Conservation (phyloP, 2,113 vertebrate species). For the Apeltes quadracus region DNA sequence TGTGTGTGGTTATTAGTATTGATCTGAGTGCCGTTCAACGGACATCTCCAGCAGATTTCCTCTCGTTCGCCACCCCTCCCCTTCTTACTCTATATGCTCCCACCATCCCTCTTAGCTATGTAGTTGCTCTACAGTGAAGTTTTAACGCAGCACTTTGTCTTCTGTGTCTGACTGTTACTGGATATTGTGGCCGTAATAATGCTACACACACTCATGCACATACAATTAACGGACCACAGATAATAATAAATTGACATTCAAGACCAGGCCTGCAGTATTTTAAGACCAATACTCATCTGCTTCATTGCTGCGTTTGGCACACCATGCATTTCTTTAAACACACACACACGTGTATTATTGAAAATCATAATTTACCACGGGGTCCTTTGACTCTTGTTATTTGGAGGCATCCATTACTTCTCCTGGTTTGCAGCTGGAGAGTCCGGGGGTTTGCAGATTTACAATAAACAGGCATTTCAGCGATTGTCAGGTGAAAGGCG, state of each 20-base stretch:
- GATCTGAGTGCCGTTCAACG: constrained; percentile 67
- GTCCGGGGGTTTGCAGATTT: constrained; percentile 17
- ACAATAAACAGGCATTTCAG: constrained; percentile 5
- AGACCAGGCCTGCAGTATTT: constrained; percentile 44
- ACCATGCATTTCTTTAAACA: not conserved
- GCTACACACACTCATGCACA: constrained; percentile 25
- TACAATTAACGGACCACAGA: constrained; percentile 46
- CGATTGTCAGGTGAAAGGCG: constrained; percentile 9
- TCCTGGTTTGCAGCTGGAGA: constrained; percentile 19
- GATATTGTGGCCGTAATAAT: constrained; percentile 50
- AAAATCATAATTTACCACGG: constrained; percentile 51
- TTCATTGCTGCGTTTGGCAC: not conserved
- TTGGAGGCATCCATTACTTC: constrained; percentile 4
- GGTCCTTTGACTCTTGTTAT: constrained; percentile 29
- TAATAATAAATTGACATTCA: constrained; percentile 59
- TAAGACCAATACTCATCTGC: constrained; percentile 52
- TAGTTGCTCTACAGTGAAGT: constrained; percentile 42
- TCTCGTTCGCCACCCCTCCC: constrained; percentile 46
- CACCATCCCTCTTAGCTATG: constrained; percentile 53
- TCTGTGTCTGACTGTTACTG: constrained; percentile 60
- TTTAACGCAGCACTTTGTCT: constrained; percentile 63
- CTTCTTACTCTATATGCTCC: constrained; percentile 59
- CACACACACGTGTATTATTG: constrained; percentile 44
- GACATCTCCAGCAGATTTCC: constrained; percentile 72
- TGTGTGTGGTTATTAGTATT: constrained; percentile 78